A percentile compares a stretch with the other conserved stretches of the same genome.
Evolutionary conservation across 2,797 vertebrate genomes (phyloP).

Genomic region (Sebastes iracundus): DNA sequence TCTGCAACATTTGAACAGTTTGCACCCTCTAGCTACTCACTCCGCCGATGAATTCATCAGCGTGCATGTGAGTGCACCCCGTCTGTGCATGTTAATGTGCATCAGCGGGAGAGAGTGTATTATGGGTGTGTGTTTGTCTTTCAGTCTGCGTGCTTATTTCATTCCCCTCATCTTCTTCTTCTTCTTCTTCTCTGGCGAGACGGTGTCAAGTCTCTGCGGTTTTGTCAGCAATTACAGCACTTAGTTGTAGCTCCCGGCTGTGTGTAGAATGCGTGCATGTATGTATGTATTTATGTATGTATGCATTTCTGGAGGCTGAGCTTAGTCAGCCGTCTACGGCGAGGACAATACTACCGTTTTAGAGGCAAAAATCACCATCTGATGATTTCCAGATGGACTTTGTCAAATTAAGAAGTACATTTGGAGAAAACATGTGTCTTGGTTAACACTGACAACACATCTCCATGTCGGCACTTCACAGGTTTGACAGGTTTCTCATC

Average conservation of each 20-base stretch:
- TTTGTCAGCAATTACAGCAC: slow-evolving; percentile 50
- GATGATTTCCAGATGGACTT: slow-evolving; percentile 31
- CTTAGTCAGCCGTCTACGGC: background rate
- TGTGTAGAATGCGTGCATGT: slow-evolving; percentile 2
- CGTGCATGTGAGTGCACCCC: background rate
- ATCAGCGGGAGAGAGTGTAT: background rate
- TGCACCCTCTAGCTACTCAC: slow-evolving; percentile 36
- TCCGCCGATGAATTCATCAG: slow-evolving; percentile 5
- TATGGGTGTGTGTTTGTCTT: slow-evolving; percentile 3
- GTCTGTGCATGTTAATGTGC: slow-evolving; percentile 7
- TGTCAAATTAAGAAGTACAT: background rate
- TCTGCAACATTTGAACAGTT: slow-evolving; percentile 40
- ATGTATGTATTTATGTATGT: background rate
- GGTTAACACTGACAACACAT: background rate
- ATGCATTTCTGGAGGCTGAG: background rate
- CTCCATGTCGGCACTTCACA: background rate
- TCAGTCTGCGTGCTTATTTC: slow-evolving; percentile 5
- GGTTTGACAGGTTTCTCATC: slow-evolving; percentile 9
- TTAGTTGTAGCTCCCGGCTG: slow-evolving; percentile 37
- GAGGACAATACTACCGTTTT: background rate
- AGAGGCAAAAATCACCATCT: background rate
- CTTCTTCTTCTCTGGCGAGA: slow-evolving; percentile 22
- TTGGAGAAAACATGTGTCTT: background rate
- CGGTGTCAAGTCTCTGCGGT: slow-evolving; percentile 41
- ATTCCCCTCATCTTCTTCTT: slow-evolving; percentile 22